Percentiles rank a stretch among this genome's conserved stretches.
Conservation (phyloP, 2,797 vertebrate genomes). For the Prunella strophiata region DNA sequence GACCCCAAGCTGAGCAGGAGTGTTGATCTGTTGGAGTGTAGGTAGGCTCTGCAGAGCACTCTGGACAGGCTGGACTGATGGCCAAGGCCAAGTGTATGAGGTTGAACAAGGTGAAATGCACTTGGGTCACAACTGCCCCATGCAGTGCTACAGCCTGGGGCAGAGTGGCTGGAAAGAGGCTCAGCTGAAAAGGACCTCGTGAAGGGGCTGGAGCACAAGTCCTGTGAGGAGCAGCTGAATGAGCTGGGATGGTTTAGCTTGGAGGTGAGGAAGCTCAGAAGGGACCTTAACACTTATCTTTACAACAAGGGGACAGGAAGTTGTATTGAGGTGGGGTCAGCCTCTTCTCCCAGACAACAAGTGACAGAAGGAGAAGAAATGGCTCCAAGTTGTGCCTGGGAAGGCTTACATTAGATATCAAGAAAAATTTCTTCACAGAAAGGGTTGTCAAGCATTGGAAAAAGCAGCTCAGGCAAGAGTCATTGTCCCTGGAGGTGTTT, state of each 20-base stretch:
- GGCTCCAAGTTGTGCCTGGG: neutral
- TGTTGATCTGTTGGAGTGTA: neutral
- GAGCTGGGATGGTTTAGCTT: neutral
- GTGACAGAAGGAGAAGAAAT: neutral
- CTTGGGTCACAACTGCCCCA: neutral
- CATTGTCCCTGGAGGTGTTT: neutral
- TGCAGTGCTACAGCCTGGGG: fast-evolving
- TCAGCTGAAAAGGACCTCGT: neutral
- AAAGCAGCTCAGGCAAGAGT: neutral
- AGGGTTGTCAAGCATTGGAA: neutral
- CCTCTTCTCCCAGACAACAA: neutral
- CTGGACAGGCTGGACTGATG: neutral
- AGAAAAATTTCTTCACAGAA: neutral
- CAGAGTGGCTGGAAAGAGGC: neutral
- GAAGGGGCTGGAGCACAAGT: neutral
- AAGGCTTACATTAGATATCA: neutral
- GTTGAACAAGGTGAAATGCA: neutral
- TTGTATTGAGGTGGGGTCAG: neutral
- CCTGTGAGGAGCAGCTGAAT: neutral
- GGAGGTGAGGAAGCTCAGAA: neutral
- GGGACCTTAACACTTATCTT: neutral
- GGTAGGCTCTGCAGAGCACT: neutral
- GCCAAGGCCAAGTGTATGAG: neutral
- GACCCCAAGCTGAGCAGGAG: neutral
- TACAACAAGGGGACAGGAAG: neutral